These are phyloP conservation scores for Cheilosia urbana DNA, from an alignment of 2,888 invertebrate species.

Conservation along the genomic window DNA sequence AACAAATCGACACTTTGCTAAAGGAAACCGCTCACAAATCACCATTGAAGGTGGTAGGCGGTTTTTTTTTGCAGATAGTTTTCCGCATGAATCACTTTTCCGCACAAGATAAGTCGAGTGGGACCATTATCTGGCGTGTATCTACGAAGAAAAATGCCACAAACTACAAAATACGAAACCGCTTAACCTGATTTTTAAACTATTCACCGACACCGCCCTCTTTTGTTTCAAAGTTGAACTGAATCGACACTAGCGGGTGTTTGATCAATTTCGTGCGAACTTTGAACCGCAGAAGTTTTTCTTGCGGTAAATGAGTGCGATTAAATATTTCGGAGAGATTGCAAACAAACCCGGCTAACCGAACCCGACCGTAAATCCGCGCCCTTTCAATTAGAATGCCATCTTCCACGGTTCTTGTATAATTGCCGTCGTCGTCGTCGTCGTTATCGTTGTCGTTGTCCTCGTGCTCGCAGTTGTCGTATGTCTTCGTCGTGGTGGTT, in stretches of 20 bases:
- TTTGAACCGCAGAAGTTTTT: conserved; percentile 17
- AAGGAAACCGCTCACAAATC: conserved; percentile 64
- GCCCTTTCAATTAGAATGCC: conserved; percentile 45
- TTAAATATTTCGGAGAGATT: neutral
- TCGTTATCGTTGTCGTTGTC: conserved; percentile 35
- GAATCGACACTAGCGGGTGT: conserved; percentile 37
- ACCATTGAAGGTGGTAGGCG: conserved; percentile 30
- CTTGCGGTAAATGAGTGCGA: neutral
- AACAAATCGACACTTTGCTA: conserved; percentile 66
- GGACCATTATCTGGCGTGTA: conserved; percentile 1
- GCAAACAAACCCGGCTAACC: conserved; percentile 17
- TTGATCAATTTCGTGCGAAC: conserved; percentile 67
- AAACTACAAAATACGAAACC: conserved; percentile 4
- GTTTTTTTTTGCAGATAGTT: conserved; percentile 4
- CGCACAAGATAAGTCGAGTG: conserved; percentile 38
- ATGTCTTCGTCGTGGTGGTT: conserved; percentile 35
- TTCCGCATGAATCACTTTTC: conserved; percentile 47
- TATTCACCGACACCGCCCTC: conserved; percentile 4
- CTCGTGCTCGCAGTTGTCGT: conserved; percentile 50
- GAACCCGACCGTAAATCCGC: conserved; percentile 40
- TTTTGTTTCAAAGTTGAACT: conserved; percentile 20
- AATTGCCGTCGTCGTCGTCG: conserved; percentile 24
- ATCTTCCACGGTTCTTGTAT: conserved; percentile 47
- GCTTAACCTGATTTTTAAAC: conserved; percentile 41
- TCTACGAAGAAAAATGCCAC: no score